Evolutionary conservation across 2,888 invertebrate species (phyloP), one percentile per base, ranked within the genome.

Genomic region (Ennomos erosarius): DNA sequence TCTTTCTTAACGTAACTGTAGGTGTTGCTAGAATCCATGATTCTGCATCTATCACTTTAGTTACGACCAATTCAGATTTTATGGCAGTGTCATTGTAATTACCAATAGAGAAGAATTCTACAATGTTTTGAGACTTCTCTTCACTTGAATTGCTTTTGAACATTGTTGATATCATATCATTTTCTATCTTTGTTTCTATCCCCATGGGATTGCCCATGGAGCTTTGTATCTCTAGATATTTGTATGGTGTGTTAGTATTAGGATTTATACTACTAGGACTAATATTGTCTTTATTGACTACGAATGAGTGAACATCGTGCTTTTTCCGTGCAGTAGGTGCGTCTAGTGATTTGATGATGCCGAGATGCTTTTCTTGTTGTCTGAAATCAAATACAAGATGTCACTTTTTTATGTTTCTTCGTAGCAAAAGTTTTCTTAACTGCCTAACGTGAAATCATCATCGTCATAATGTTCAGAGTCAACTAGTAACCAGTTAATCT

Each of bases 361-460:
- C 97, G 51, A 97, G 93, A 80, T 97, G 97, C 56, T 93, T 93
- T 76, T 96, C 96, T 87, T 97, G 97, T 78, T 97, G 97, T 71
- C 96, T 96, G 85, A 35, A 87, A 83, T 11, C 54, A 60, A 53
- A 34, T 40, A 61, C 57, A 58, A 43, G 57, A 55, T 45, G 6
- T 0, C 0, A 5, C 26, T 26, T 26, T 26, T 26, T 26, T 26
- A n/a, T n/a, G n/a, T 26, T 26, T 26, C 4, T 26, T 26, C 6
- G 26, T 6, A 5, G 3, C 26, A 6, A 26, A 6, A 6, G 4
- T 26, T 26, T 4, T 26, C 26, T 26, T 26, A 26, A 26, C 6
- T 26, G 26, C 26, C 26, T 26, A 26, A 26, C 26, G 1, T 26
- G 6, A 26, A 26, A 26, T 26, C 26, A 26, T 26, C 26, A 26